Evolutionary conservation across 2,113 vertebrate species (phyloP).

Genomic region (Paedocypris sp.): DNA sequence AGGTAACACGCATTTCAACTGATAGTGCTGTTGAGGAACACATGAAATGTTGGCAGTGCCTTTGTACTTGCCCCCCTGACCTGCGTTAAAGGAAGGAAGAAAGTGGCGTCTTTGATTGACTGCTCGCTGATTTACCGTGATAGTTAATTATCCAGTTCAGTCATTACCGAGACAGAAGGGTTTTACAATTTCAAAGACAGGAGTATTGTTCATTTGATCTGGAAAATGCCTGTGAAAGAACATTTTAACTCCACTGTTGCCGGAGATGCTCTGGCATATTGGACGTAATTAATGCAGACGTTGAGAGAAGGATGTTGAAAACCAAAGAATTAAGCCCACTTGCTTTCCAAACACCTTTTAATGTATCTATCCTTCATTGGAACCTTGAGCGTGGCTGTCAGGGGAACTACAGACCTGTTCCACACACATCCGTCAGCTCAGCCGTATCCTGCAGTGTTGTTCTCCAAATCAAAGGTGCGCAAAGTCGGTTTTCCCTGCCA

Average conservation of each 20-base stretch:
- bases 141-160: slow-evolving; percentile 17
- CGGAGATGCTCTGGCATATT: not conserved
- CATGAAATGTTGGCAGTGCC: slow-evolving; percentile 21
- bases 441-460: slow-evolving; percentile 20
- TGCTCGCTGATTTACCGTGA: slow-evolving; percentile 5
- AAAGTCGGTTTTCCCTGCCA: slow-evolving; percentile 26
- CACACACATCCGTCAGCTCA: slow-evolving; percentile 35
- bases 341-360: slow-evolving; percentile 30
- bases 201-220: slow-evolving; percentile 15
- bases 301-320: slow-evolving; percentile 39
- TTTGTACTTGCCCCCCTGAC: slow-evolving; percentile 21
- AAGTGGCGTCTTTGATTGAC: slow-evolving; percentile 4
- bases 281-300: slow-evolving; percentile 30
- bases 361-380: slow-evolving; percentile 39
- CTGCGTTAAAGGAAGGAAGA: slow-evolving; percentile 3
- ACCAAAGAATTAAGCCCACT: slow-evolving; percentile 35
- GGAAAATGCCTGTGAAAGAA: not conserved
- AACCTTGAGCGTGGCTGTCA: slow-evolving; percentile 34
- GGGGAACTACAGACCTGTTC: slow-evolving; percentile 34
- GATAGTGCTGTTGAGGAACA: slow-evolving; percentile 33
- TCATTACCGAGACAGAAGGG: not conserved
- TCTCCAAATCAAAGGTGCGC: slow-evolving; percentile 30
- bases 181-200: slow-evolving; percentile 10
- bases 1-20: slow-evolving; percentile 40
- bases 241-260: not conserved